These are phyloP conservation scores for Physocephala rufipes DNA, from an alignment of 2,888 invertebrate species.

Conservation along the genomic window DNA sequence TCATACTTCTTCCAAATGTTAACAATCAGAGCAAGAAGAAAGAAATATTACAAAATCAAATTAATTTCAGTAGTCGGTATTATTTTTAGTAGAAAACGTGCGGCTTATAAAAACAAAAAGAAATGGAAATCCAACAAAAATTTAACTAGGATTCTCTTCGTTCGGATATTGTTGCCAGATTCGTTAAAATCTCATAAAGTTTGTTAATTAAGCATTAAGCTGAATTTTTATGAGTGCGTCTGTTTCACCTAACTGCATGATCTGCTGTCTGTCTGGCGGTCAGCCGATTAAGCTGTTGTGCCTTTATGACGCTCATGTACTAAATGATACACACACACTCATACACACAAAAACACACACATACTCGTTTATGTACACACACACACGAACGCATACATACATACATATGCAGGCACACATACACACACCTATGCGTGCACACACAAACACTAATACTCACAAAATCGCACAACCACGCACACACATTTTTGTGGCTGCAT, in stretches of 20 bases:
- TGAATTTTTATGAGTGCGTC: constrained; percentile 43
- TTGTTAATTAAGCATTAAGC: constrained; percentile 33
- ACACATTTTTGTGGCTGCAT: no score
- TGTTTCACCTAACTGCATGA: constrained; percentile 31
- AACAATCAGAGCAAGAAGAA: no score
- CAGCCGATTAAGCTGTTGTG: constrained; percentile 1
- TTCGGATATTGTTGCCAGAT: constrained; percentile 6
- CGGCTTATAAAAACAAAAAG: not conserved
- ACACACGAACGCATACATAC: no score
- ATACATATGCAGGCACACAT: no score
- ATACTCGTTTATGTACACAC: no score
- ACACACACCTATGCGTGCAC: no score
- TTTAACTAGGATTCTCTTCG: not conserved
- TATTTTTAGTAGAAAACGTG: not conserved
- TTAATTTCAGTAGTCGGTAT: not conserved
- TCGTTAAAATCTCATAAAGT: constrained; percentile 34
- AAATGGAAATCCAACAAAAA: not conserved
- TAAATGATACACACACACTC: not conserved
- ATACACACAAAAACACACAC: not conserved
- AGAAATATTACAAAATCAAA: no score
- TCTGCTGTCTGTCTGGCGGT: not conserved
- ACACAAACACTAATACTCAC: no score
- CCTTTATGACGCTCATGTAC: no score
- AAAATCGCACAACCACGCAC: no score
- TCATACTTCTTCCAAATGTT: no score